phyloP scores from a whole-genome alignment of 2,113 vertebrate species.

The Neotragus moschatus region DNA sequence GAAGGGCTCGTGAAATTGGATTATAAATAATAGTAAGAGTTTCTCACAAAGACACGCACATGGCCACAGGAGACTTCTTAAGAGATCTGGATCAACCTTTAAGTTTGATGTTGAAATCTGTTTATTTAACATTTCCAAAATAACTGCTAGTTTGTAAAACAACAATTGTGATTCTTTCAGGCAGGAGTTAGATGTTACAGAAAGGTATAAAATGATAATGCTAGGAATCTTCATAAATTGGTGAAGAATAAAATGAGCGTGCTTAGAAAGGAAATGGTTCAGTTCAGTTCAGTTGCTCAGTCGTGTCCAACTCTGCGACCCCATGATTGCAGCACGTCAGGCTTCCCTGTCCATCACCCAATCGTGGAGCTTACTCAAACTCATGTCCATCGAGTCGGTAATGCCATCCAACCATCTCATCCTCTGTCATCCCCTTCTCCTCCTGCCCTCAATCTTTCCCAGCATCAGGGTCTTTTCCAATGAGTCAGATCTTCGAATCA shows the following conservation, averaged over 20 bases:
- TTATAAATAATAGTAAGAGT: neutral
- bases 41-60: neutral
- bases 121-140: neutral
- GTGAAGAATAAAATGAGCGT: neutral
- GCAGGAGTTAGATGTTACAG: neutral
- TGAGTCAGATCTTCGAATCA: neutral
- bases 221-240: neutral
- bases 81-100: neutral
- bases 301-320: neutral
- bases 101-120: neutral
- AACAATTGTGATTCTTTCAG: neutral
- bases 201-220: neutral
- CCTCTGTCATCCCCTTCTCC: neutral
- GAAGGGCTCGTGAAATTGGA: neutral
- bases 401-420: neutral
- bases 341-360: neutral
- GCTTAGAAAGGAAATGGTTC: neutral
- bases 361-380: neutral
- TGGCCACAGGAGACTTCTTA: neutral
- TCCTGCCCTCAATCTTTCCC: neutral
- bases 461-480: neutral
- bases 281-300: neutral
- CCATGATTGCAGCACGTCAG: neutral
- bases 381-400: neutral
- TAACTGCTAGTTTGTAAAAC: neutral